Evolutionary conservation across 1,140 invertebrate genomes (phyloP), one percentile per base, ranked within the genome.

Genomic region (Zaprionus taronus): DNA sequence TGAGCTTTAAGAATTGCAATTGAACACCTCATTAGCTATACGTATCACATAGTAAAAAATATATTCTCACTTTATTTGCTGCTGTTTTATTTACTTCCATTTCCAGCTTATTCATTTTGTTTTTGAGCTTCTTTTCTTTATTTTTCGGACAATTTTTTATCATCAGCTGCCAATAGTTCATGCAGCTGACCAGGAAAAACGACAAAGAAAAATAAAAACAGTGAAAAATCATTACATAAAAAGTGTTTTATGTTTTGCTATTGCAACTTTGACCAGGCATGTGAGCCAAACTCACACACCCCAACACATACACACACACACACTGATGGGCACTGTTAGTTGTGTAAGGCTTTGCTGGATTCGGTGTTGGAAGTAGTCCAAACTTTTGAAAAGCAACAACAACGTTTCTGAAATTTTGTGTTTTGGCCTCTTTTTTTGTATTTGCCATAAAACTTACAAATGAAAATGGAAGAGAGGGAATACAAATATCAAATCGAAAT

Each of bases 101-200:
- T 62, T 24, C 6, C n/a, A 51, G 47, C 47, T 22, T 51, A 51
- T 51, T 9, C 20, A 24, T 47, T 24, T 28, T 74, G 60, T 64
- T 74, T n/a, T 69, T 47, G 31, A 63, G 15, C n/a, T 53, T 4
- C 73, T 60, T 61, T 64, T 64, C 72, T 83, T 80, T 80, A 72
- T 83, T 89, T 83, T 87, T 71, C 28, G 44, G 62, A 89, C 83
- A 81, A 87, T 87, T 87, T 87, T 87, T 87, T 87, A 87, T 89
- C 84, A 87, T 87, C 83, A 87, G 84, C 84, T 87, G 83, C 89
- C 83, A 87, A 87, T 87, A 84, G 81, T 89, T 81, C 74, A 75
- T 86, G 81, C 84, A 75, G 83, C 78, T 80, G 81, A 66, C 78
- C 80, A 67, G 65, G 44, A 69, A 70, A 79, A 82, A 69, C 67